Percentiles rank a stretch among this genome's conserved stretches.
These are phyloP conservation scores for Tuta absoluta DNA, from an alignment of 2,888 invertebrate species.

Conservation along the genomic window DNA sequence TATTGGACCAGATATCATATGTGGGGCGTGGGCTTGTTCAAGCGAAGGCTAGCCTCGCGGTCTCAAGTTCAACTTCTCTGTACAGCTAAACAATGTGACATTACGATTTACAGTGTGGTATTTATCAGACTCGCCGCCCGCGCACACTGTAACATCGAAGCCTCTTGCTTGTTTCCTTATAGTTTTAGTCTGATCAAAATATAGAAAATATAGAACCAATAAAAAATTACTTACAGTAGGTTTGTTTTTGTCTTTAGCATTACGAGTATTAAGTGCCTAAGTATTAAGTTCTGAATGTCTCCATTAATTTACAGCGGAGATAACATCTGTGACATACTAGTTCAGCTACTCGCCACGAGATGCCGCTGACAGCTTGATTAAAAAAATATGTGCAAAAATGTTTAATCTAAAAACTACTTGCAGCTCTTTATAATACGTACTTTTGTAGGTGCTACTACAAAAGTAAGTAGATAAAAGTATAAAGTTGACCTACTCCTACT, in stretches of 20 bases:
- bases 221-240: neutral
- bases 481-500: conserved; percentile 34
- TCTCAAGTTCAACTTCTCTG: conserved; percentile 70
- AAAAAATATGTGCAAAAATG: conserved; percentile 21
- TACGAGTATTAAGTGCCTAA: neutral
- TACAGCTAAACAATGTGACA: conserved; percentile 66
- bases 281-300: neutral
- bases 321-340: neutral
- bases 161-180: neutral
- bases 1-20: conserved; percentile 23
- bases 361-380: conserved; percentile 35
- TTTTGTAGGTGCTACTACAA: neutral
- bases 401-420: neutral
- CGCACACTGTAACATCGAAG: conserved; percentile 40
- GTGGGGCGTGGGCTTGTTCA: conserved; percentile 27
- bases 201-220: neutral
- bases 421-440: neutral
- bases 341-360: conserved; percentile 39
- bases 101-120: conserved; percentile 50
- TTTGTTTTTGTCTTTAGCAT: neutral
- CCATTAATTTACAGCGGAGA: neutral
- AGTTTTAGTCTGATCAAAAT: neutral
- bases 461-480: neutral
- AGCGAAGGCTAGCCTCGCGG: conserved; percentile 40
- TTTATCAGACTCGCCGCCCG: conserved; percentile 53